Evolutionary conservation across 2,888 invertebrate species (phyloP).

Genomic region (Lycophotia porphyrea): DNA sequence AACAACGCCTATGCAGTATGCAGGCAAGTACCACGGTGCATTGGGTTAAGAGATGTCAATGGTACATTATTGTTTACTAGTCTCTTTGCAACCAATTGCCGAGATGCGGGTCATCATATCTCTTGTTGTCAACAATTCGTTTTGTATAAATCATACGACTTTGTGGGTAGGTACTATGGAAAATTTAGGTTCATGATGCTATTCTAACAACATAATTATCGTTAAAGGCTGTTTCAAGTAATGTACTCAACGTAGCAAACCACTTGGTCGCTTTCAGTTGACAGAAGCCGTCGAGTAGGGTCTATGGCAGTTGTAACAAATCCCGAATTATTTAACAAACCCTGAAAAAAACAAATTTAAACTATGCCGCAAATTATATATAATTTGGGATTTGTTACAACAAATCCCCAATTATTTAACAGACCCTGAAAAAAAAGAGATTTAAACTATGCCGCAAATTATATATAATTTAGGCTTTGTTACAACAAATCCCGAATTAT

Average conservation of each 20-base stretch:
- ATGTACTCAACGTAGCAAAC: background rate
- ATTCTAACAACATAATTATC: background rate
- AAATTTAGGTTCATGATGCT: background rate
- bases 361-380: background rate
- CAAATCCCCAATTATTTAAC: too few species aligned
- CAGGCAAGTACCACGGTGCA: background rate
- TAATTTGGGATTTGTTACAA: too few species aligned
- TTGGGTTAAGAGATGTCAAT: slow-evolving; percentile 40
- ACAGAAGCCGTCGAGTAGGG: background rate
- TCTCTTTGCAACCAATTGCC: slow-evolving; percentile 18
- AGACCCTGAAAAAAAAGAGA: too few species aligned
- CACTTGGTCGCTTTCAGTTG: background rate
- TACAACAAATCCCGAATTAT: too few species aligned
- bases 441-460: background rate
- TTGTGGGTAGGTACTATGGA: background rate
- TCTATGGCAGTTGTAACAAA: background rate
- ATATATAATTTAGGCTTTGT: too few species aligned
- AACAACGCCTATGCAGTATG: background rate
- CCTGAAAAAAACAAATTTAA: background rate
- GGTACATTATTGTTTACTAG: slow-evolving; percentile 25
- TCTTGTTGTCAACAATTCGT: slow-evolving; percentile 30
- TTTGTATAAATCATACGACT: background rate
- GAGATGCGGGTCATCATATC: slow-evolving; percentile 1
- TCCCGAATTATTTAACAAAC: background rate
- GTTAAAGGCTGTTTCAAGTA: background rate